Percentiles rank a stretch among this genome's conserved stretches.
phyloP scores from a whole-genome alignment of 2,888 invertebrate genomes.

The Crocallis elinguaria region DNA sequence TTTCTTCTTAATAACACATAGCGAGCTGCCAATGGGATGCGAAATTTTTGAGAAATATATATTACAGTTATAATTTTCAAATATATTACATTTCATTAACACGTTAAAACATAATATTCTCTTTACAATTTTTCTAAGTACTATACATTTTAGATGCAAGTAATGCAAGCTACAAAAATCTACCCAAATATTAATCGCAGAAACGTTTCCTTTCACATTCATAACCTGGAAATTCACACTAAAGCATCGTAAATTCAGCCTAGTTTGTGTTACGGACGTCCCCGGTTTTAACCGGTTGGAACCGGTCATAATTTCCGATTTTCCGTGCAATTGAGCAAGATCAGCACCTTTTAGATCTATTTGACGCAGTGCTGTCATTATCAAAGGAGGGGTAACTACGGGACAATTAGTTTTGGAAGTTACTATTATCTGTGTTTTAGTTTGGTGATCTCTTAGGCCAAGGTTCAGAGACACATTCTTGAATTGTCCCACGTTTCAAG shows the following conservation, averaged over 20 bases:
- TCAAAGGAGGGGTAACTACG: background rate
- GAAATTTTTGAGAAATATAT: no score
- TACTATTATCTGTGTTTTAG: background rate
- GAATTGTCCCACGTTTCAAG: no score
- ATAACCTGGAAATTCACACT: slow-evolving; percentile 42
- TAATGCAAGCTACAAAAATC: slow-evolving; percentile 15
- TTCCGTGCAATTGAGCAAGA: slow-evolving; percentile 74
- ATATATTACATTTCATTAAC: no score
- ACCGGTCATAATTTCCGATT: slow-evolving; percentile 81
- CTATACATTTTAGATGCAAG: background rate
- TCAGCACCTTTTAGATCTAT: slow-evolving; percentile 57
- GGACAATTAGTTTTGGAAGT: background rate
- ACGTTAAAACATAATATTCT: no score
- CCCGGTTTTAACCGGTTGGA: slow-evolving; percentile 40
- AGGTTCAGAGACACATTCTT: no score
- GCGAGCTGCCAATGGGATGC: no score
- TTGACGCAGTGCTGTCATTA: slow-evolving; percentile 24
- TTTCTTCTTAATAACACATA: no score
- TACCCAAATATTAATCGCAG: slow-evolving; percentile 6
- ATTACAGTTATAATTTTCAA: no score
- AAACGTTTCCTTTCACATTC: slow-evolving; percentile 56
- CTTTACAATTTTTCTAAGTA: no score
- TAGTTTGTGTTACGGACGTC: slow-evolving; percentile 59
- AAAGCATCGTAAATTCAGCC: slow-evolving; percentile 60
- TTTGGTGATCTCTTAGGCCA: background rate